Evolutionary conservation across 2,113 vertebrate genomes (phyloP), one percentile per base, ranked within the genome.

Genomic region (Microtus pennsylvanicus): DNA sequence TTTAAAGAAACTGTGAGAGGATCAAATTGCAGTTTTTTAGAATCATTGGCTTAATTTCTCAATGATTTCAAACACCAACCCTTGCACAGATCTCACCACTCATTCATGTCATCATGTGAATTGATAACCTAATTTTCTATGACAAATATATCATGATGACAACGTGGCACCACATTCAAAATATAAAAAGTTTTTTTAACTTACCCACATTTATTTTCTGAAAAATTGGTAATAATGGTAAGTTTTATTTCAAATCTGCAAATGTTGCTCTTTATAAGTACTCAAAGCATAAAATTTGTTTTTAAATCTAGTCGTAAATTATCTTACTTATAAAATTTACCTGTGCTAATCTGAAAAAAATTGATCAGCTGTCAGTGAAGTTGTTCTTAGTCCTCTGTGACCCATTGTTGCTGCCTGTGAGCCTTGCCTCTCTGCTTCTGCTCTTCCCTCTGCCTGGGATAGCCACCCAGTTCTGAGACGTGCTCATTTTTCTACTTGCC

Each of bases 61-160:
- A 92, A 4, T 55, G 17, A 81, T 86, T 92, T 89, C 90, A 95
- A 89, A 91, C 58, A 86, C 86, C 77, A 82, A 58, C 2, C 86
- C 17, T 4, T 81, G 17, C 12, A 58, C 10, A 90, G 21, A 78
- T 86, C 13, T 82, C 93, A 77, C 75, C n/a, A 42, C n/a, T 55
- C 55, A 89, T 82, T 92, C 28, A 89, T 50, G 61, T 77, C 33
- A 82, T 85, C 52, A 88, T 94, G 55, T 61, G 3, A 92, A 89
- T 50, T 42, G 50, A 83, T 69, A 94, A 30, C 16, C 78, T 76
- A 86, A 83, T 87, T 96, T 87, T 75, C 17, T 82, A 50, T 92
- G 75, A 47, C 6, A 89, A 12, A 33, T 87, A 33, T 69, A 50
- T 95, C 17, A 83, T 74, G 11, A 47, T 87, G 78, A 90, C 74